Base-by-base conservation (phyloP, 2,113 vertebrate genomes). In the Xiphorhynchus elegans region DNA sequence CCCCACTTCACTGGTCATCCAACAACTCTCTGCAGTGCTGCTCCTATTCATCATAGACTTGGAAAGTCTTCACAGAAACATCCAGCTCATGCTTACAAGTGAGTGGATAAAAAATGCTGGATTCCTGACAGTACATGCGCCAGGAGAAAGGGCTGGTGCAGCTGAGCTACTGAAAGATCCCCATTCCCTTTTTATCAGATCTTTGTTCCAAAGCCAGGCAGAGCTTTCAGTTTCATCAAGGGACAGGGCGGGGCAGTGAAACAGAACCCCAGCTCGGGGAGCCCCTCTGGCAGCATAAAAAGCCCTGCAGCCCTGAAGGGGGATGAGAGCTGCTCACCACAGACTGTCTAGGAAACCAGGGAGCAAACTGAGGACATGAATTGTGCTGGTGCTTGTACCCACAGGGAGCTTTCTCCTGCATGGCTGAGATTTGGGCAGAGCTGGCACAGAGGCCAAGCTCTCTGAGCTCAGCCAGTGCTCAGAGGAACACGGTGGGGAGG, bases 31-130 rank as follows among this genome's bases (percentile, higher is more conserved):
- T 52, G 86, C 56, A 63, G 52, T 10, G 52, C 62, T 73, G 46
- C 53, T 84, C 60, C 60, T 24, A 13, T 6, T 62, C 88, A 55
- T 62, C 77, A 74, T 21, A 89, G 70, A 6, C 74, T 53, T 73
- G 89, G 84, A 91, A 87, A 79, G 59, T 31, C 55, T 87, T 83
- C 91, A 93, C 56, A 92, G 73, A 40, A n/a, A 24, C 76, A 84
- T 35, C 52, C 68, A 92, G 19, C 76, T 84, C 39, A 9, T 17
- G 60, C 66, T 84, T 49, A 44, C 68, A 75, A 89, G 52, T 21
- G 40, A 72, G 67, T 19, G 16, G 60, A 87, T 56, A 89, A 91
- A 85, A 94, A 64, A 50, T 12, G 26, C 40, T 82, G 84, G 83
- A 69, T 82, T 91, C 28, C 7, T 28, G 53, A 85, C 93, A 95